phyloP scores from a whole-genome alignment of 2,888 invertebrate genomes.

The Luperina nickerlii region DNA sequence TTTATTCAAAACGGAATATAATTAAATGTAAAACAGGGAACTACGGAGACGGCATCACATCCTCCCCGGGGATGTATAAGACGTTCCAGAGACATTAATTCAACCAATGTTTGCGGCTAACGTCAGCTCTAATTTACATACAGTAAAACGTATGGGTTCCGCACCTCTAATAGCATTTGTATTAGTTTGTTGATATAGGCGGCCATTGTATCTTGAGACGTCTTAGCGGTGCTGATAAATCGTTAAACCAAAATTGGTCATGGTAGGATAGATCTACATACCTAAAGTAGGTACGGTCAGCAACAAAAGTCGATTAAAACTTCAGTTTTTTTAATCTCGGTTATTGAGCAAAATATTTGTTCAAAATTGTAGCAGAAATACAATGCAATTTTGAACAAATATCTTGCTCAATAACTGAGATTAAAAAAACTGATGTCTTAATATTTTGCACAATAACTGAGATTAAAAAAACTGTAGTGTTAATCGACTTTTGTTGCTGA shows the following conservation, averaged over 20 bases:
- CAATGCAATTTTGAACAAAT: too few relatives aligned
- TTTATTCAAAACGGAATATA: conserved; percentile 52
- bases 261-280: not conserved
- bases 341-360: too few relatives aligned
- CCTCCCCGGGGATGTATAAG: conserved; percentile 73
- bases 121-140: conserved; percentile 84
- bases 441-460: too few relatives aligned
- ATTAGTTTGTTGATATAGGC: conserved; percentile 69
- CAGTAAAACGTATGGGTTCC: conserved; percentile 75
- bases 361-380: too few relatives aligned
- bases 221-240: not conserved
- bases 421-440: too few relatives aligned
- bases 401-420: too few relatives aligned
- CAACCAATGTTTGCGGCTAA: conserved; percentile 82
- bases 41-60: conserved; percentile 55
- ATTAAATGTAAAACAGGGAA: conserved; percentile 63
- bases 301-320: too few relatives aligned
- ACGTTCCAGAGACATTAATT: conserved; percentile 78
- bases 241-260: not conserved
- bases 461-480: too few relatives aligned
- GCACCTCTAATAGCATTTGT: conserved; percentile 75
- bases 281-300: not conserved
- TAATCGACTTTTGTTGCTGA: too few relatives aligned
- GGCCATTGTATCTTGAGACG: conserved; percentile 3
- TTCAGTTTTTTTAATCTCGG: too few relatives aligned